Evolutionary conservation across 2,113 vertebrate species (phyloP), one percentile per base, ranked within the genome.

Genomic region (Pteruthius melanotis): DNA sequence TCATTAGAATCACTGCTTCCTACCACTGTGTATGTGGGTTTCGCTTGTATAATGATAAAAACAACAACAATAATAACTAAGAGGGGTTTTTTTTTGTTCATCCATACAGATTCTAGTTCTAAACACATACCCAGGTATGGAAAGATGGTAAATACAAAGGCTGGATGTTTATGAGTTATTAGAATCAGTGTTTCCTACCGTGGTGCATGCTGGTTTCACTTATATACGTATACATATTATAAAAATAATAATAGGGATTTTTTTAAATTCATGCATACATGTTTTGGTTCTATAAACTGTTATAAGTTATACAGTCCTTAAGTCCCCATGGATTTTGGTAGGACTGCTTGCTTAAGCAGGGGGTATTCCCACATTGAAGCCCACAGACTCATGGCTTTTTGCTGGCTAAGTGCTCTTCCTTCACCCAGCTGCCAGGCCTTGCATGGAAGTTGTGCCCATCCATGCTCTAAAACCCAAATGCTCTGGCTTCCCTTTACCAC

Each of bases 291-390:
- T 72, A 65, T 57, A 61, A 64, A 49, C 47, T 40, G 5, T 53
- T n/a, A 2, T 2, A 30, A 6, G 2, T n/a, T n/a, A n/a, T n/a
- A n/a, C 7, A 71, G 6, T 28, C 37, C 15, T 69, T 20, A 24
- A 6, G 6, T 39, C 10, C 14, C 13, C 40, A 47, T 0, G 0
- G 69, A 77, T 37, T 88, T 42, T 39, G 18, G 15, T 3, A 2
- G 26, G 15, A 33, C 16, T 63, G 50, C 24, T 78, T 45, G 27
- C 20, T n/a, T 4, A 16, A 57, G 53, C 50, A 70, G 35, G 50
- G 1, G 0, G 5, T 28, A 49, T 75, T 68, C n/a, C 39, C 33
- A 8, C 1, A 3, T 0, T 3, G 7, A 44, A 68, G 11, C 13
- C 60, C 1, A 2, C 35, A 79, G 56, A 37, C 26, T 56, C 5